Percentiles rank a stretch among this genome's conserved stretches.
These are phyloP conservation scores for Dicyrtoma fusca DNA, from an alignment of 2,888 invertebrate genomes.

Conservation along the genomic window DNA sequence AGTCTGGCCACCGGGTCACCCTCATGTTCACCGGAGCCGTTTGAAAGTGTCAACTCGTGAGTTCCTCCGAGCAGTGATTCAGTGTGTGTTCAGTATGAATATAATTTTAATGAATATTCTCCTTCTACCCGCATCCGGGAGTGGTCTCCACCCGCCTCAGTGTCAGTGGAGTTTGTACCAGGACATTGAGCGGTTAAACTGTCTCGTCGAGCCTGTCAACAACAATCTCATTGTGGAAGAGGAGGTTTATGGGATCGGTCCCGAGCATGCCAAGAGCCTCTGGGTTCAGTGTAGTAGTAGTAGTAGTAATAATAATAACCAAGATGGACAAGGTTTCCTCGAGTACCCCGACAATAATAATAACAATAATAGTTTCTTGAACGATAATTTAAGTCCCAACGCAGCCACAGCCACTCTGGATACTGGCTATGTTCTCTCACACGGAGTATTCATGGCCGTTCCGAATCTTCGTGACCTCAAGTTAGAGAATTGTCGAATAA, in stretches of 20 bases:
- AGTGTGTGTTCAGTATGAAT: conserved; percentile 14
- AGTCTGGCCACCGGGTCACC: no score
- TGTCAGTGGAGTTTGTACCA: conserved; percentile 55
- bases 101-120: not conserved
- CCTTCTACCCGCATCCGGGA: conserved; percentile 21
- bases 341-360: not conserved
- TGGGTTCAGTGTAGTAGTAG: conserved; percentile 51
- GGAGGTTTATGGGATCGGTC: conserved; percentile 55
- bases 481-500: conserved; percentile 81
- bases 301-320: conserved; percentile 28
- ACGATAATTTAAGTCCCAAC: not conserved
- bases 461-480: conserved; percentile 73
- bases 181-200: conserved; percentile 53
- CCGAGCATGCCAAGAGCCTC: conserved; percentile 56
- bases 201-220: conserved; percentile 51
- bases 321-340: conserved; percentile 19
- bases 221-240: conserved; percentile 55
- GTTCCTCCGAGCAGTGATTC: no score
- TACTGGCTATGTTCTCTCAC: conserved; percentile 52
- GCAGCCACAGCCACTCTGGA: not conserved
- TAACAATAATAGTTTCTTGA: not conserved
- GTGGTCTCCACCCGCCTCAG: conserved; percentile 53
- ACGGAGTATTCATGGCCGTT: conserved; percentile 56
- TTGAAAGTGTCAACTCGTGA: not conserved
- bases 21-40: not conserved